Conservation (phyloP, 2,113 vertebrate species). For the Salvator merianae region DNA sequence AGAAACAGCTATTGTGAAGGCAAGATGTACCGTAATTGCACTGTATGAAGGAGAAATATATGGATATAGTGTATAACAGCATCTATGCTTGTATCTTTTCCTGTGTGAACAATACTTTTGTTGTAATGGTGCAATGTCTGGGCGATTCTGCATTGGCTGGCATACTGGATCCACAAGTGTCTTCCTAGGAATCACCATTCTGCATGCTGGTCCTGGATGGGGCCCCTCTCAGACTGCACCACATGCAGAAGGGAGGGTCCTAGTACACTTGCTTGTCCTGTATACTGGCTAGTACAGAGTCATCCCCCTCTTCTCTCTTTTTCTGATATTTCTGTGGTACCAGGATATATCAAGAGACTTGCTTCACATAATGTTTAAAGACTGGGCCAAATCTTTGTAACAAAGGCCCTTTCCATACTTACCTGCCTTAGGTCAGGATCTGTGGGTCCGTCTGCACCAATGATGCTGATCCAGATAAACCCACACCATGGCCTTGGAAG, state of each 20-base stretch:
- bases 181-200: background rate
- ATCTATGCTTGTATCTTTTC: background rate
- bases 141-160: too few relatives aligned
- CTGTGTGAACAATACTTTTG: background rate
- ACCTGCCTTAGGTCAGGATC: too few relatives aligned
- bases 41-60: background rate
- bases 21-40: background rate
- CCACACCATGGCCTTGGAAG: too few relatives aligned
- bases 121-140: background rate
- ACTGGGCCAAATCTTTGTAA: too few relatives aligned
- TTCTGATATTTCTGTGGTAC: background rate
- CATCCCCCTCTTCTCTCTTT: background rate
- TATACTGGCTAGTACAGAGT: too few relatives aligned
- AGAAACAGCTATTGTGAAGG: accelerated
- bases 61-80: background rate
- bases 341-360: background rate
- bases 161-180: too few relatives aligned
- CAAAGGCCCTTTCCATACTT: too few relatives aligned
- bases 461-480: too few relatives aligned
- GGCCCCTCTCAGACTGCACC: background rate
- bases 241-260: too few relatives aligned
- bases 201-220: too few relatives aligned
- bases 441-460: too few relatives aligned
- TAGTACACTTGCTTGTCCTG: too few relatives aligned
- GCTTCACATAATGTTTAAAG: background rate